phyloP scores from a whole-genome alignment of 2,113 vertebrate genomes.

The Oreotrochilus melanogaster region DNA sequence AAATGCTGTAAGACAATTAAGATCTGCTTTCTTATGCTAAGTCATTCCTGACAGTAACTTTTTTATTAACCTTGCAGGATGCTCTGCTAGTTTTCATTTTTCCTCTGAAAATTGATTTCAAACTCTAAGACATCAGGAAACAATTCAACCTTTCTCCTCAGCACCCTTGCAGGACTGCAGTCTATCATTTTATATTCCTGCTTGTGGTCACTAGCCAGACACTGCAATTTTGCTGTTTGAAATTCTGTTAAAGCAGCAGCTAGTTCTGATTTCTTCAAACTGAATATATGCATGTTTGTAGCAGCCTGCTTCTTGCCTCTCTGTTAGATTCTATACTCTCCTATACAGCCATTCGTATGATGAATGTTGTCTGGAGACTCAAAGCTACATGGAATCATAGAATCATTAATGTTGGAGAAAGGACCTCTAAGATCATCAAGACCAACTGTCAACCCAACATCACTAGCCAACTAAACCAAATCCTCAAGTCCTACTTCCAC shows the following conservation, averaged over 20 bases:
- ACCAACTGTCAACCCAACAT: no score
- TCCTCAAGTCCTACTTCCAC: no score
- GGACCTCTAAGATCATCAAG: no score
- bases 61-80: background rate
- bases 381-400: background rate
- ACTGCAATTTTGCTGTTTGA: background rate
- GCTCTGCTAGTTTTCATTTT: background rate
- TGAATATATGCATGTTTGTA: background rate
- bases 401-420: no score
- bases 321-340: background rate
- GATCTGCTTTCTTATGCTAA: background rate
- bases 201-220: background rate
- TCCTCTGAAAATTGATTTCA: background rate
- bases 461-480: no score
- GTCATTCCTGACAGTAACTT: background rate
- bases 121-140: background rate
- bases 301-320: background rate
- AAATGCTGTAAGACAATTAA: background rate
- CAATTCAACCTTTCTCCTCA: background rate
- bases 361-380: background rate
- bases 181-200: background rate
- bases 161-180: background rate
- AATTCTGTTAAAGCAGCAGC: background rate
- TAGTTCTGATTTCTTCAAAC: background rate
- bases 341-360: background rate